These are phyloP conservation scores for Ostrea edulis DNA, from an alignment of 1,140 invertebrate genomes.

Conservation along the genomic window DNA sequence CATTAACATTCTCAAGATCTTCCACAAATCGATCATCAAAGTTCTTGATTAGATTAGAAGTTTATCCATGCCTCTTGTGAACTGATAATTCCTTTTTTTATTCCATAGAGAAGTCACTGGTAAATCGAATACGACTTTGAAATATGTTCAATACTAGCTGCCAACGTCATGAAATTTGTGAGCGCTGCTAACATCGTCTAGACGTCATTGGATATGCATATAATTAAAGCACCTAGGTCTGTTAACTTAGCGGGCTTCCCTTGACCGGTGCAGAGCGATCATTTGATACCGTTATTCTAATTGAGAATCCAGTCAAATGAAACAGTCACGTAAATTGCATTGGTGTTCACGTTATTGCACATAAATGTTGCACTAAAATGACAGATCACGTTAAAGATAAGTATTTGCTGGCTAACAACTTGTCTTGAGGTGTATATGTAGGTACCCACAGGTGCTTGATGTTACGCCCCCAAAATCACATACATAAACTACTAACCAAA, in stretches of 20 bases:
- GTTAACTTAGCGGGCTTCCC: not conserved
- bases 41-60: not conserved
- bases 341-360: too few relatives aligned
- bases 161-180: not conserved
- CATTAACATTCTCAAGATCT: not conserved
- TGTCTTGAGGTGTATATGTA: too few relatives aligned
- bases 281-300: not conserved
- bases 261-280: not conserved
- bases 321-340: too few relatives aligned
- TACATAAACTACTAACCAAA: too few relatives aligned
- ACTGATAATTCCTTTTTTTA: not conserved
- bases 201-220: not conserved
- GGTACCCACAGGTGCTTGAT: too few relatives aligned
- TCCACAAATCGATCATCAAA: not conserved
- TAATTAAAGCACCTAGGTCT: not conserved
- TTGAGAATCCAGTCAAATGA: not conserved
- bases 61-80: not conserved
- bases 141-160: not conserved
- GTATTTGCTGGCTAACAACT: too few relatives aligned
- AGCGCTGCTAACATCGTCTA: not conserved
- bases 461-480: too few relatives aligned
- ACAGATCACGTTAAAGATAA: too few relatives aligned
- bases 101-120: not conserved
- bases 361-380: too few relatives aligned
- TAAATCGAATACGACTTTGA: not conserved